Evolutionary conservation across 2,888 invertebrate genomes (phyloP).

Genomic region (Euphydryas editha): DNA sequence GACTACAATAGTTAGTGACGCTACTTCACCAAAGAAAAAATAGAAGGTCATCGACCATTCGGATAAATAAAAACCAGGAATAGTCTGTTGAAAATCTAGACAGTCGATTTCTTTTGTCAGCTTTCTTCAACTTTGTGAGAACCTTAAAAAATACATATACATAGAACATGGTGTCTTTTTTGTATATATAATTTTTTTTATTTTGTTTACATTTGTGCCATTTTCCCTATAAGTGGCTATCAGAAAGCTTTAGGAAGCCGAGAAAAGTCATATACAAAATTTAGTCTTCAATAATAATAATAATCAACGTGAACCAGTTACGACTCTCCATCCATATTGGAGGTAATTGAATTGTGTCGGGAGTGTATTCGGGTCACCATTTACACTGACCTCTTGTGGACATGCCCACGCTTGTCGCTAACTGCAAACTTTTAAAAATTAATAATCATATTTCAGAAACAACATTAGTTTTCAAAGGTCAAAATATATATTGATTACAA

Average conservation of each 20-base stretch:
- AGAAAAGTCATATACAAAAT: conserved; percentile 18
- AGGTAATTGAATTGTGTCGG: conserved; percentile 67
- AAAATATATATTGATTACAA: not conserved
- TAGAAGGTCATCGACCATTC: too few species aligned
- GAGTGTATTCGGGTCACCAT: conserved; percentile 68
- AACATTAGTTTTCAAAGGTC: not conserved
- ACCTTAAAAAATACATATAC: too few species aligned
- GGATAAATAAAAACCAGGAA: too few species aligned
- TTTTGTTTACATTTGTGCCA: not conserved
- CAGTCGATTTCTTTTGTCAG: too few species aligned
- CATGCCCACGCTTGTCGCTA: conserved; percentile 49
- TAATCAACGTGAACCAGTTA: conserved; percentile 47
- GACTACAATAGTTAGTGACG: too few species aligned
- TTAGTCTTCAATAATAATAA: conserved; percentile 45
- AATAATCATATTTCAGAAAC: conserved; percentile 13
- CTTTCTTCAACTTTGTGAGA: too few species aligned
- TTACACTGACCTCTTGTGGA: conserved; percentile 62
- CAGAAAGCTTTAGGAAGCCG: not conserved
- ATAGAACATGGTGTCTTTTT: too few species aligned
- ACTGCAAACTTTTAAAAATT: conserved; percentile 33
- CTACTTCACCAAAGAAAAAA: too few species aligned
- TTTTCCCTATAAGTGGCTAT: not conserved
- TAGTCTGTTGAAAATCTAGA: too few species aligned
- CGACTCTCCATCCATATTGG: conserved; percentile 53
- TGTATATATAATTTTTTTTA: too few species aligned